These are phyloP conservation scores for Hemistola chrysoprasaria DNA, from an alignment of 2,888 invertebrate genomes.

Conservation along the genomic window DNA sequence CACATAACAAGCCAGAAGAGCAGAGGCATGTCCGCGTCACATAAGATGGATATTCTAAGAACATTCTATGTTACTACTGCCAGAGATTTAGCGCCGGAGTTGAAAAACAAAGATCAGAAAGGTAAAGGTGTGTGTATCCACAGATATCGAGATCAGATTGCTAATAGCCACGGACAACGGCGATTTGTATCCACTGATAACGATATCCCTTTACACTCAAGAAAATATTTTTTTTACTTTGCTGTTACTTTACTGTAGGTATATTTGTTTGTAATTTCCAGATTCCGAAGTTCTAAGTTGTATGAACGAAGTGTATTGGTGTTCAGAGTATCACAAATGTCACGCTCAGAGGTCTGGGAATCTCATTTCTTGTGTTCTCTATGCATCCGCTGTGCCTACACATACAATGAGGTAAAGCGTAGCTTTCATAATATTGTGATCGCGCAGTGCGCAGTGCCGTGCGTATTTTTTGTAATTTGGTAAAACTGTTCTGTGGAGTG, in stretches of 20 bases:
- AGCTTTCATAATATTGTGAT: too few species aligned
- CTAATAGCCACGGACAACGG: too few species aligned
- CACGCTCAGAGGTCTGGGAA: constrained; percentile 86
- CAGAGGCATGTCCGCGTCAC: constrained; percentile 83
- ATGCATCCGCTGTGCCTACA: constrained; percentile 87
- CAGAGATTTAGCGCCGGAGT: constrained; percentile 65
- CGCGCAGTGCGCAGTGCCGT: too few species aligned
- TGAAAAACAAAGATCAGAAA: constrained; percentile 40
- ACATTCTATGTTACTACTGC: constrained; percentile 89
- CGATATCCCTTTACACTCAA: too few species aligned
- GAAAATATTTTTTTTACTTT: too few species aligned
- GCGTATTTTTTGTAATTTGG: too few species aligned
- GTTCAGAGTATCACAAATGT: constrained; percentile 93
- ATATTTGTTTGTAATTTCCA: constrained; percentile 9
- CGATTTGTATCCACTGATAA: too few species aligned
- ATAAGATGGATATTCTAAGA: constrained; percentile 86
- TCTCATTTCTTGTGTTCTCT: constrained; percentile 88
- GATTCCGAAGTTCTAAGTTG: constrained; percentile 40
- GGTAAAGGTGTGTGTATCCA: constrained; percentile 43
- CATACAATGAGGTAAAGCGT: constrained; percentile 88
- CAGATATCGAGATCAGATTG: too few species aligned
- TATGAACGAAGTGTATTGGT: constrained; percentile 88
- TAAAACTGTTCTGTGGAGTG: too few species aligned
- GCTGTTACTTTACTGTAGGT: not conserved
- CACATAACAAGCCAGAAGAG: constrained; percentile 79